Evolutionary conservation across 2,888 invertebrate genomes (phyloP), one percentile per base, ranked within the genome.

Genomic region (Erebia aethiops): DNA sequence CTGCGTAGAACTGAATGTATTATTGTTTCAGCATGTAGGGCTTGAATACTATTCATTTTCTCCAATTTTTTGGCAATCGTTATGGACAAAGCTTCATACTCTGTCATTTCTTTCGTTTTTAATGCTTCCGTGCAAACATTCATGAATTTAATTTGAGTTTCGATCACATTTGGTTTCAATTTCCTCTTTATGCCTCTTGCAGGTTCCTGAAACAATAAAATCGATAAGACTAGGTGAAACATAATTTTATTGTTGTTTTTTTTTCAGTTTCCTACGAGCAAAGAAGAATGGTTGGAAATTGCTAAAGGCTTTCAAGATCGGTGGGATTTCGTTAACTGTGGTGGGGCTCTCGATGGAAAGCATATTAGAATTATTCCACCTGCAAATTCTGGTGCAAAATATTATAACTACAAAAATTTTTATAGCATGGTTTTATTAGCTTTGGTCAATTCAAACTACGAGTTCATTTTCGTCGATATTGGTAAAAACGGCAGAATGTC

Each of bases 71-170:
- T 52, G 52, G 16, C 52, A 52, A 52, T 52, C 8, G 52, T 52
- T 52, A 52, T 52, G 52, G 52, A 52, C 52, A 52, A 52, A 52
- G 52, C 52, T 52, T 52, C 52, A 52, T 52, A 52, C 52, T 52
- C 52, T 52, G 52, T 52, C 16, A 52, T 52, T 52, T 52, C 52
- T 52, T 52, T 52, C 1, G 1, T 52, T 52, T 52, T 52, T 52
- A 52, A 52, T 16, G 52, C 52, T 16, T 52, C 52, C n/a, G 52
- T 52, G 52, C 52, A 52, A 52, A 52, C 52, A 52, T 16, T 52
- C 52, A 52, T 46, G 46, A 46, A 46, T 13, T 46, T 46, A 52
- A 52, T 52, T 52, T 52, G 52, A 52, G 52, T 52, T n/a, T 52
- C 52, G 52, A 52, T 52, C 52, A 52, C 52, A 52, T 52, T 52